Evolutionary conservation across 2,888 invertebrate genomes (phyloP), one percentile per base, ranked within the genome.

Genomic region (Argyresthia albistria): DNA sequence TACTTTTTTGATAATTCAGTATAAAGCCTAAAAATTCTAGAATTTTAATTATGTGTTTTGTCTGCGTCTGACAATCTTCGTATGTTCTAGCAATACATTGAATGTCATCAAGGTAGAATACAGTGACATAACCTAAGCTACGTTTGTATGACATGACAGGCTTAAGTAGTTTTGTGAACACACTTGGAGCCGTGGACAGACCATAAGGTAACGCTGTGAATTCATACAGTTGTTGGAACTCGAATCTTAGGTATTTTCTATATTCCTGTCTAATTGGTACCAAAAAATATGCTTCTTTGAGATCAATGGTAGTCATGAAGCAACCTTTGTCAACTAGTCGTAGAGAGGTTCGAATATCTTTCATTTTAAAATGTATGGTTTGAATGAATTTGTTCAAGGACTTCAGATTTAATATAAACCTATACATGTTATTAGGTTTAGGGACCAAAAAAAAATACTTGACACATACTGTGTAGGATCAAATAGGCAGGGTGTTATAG

Each of bases 131-230:
- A 35, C 50, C 50, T 11, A 8, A 4, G 10, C 15, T 11, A 9
- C 50, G 14, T 11, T 42, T n/a, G 4, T 12, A 25, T 1, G 8
- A 8, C 1, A 15, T 25, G 7, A 50, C 50, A 6, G 43, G 42
- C 42, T 50, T 39, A 14, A 50, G 39, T 11, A 50, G n/a, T 50
- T 50, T 50, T 4, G 50, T 50, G 25, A 50, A 50, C 1, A 50
- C 50, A 11, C 12, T 16, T 10, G 50, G 50, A 4, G 42, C 39
- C 8, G 43, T 42, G 35, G 7, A 14, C 8, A 39, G 42, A 42
- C 50, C 50, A 16, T 16, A 42, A 11, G 50, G 42, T 10, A 50
- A 10, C 11, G 25, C 50, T 8, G 11, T 14, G 10, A 50, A 50
- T 50, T 50, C 39, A 42, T 39, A 50, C 4, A 42, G 8, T 42